Conservation (phyloP, 2,113 vertebrate genomes). For the Rhynchomys soricoides region DNA sequence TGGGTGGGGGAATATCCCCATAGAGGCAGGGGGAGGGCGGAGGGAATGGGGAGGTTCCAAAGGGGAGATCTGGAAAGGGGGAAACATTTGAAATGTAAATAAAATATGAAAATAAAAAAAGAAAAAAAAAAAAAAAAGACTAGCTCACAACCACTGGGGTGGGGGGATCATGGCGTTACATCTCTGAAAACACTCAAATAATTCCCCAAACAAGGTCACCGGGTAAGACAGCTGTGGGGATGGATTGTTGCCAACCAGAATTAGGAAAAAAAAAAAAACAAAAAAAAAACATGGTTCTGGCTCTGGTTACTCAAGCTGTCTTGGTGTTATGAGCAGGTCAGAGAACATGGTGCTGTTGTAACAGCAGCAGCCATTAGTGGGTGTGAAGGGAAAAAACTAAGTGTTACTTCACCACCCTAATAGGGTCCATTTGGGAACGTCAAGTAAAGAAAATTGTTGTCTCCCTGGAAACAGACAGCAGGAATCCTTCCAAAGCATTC, state of each 20-base stretch:
- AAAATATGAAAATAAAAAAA: too few relatives aligned
- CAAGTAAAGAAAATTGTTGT: slow-evolving; percentile 48
- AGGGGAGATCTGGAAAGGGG: too few relatives aligned
- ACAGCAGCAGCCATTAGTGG: slow-evolving; percentile 50
- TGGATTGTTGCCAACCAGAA: slow-evolving; percentile 8
- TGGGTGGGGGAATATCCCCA: too few relatives aligned
- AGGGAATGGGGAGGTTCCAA: too few relatives aligned
- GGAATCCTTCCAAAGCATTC: slow-evolving; percentile 25
- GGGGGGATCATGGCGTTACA: not conserved
- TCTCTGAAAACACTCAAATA: slow-evolving; percentile 47
- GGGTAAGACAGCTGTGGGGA: slow-evolving; percentile 25
- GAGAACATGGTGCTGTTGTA: not conserved
- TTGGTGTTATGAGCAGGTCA: slow-evolving; percentile 10
- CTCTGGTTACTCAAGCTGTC: not conserved
- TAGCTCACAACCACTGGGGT: not conserved
- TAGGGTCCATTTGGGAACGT: slow-evolving; percentile 41
- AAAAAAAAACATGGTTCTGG: not conserved
- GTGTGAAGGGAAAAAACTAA: slow-evolving; percentile 33
- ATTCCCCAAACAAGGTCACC: slow-evolving; percentile 12
- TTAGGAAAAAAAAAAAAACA: not conserved
- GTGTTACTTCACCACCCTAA: slow-evolving; percentile 9
- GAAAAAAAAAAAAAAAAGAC: too few relatives aligned
- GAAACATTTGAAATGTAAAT: too few relatives aligned
- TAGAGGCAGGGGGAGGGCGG: too few relatives aligned
- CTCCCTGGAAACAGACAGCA: slow-evolving; percentile 58